Evolutionary conservation across 2,888 invertebrate species (phyloP).

Genomic region (Cloeon dipterum): DNA sequence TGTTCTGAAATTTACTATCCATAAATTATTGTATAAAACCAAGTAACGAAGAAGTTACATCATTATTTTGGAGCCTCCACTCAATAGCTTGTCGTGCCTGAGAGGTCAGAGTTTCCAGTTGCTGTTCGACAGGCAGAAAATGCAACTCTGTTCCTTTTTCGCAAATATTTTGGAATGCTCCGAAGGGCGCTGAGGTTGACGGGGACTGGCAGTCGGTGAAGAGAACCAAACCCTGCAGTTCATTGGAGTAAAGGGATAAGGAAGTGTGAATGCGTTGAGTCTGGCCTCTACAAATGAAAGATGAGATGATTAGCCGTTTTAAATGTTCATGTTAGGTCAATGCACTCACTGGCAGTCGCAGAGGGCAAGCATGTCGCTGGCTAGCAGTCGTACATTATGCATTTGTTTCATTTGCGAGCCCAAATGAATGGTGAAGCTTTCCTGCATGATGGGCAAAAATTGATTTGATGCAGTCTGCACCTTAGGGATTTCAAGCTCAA

Average conservation of each 20-base stretch:
- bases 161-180: conserved; percentile 44
- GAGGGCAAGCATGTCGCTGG: conserved; percentile 62
- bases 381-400: conserved; percentile 85
- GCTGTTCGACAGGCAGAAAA: conserved; percentile 66
- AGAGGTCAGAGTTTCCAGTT: conserved; percentile 46
- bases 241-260: conserved; percentile 77
- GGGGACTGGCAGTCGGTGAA: conserved; percentile 31
- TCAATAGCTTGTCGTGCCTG: conserved; percentile 31
- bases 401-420: conserved; percentile 97
- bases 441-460: no score
- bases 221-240: conserved; percentile 69
- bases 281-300: conserved; percentile 16
- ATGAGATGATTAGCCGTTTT: conserved; percentile 1
- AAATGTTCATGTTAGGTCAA: no score
- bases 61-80: conserved; percentile 9
- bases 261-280: conserved; percentile 79
- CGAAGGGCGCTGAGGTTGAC: conserved; percentile 9
- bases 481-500: no score
- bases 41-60: background rate
- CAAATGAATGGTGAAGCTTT: conserved; percentile 93
- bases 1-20: background rate
- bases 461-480: no score
- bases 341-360: conserved; percentile 29
- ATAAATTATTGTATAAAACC: background rate
- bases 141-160: conserved; percentile 84